A percentile compares a stretch with the other conserved stretches of the same genome.
These are phyloP conservation scores for Luidia sarsii DNA, from an alignment of 53 echinoderm and acorn worm genomes.

Conservation along the genomic window DNA sequence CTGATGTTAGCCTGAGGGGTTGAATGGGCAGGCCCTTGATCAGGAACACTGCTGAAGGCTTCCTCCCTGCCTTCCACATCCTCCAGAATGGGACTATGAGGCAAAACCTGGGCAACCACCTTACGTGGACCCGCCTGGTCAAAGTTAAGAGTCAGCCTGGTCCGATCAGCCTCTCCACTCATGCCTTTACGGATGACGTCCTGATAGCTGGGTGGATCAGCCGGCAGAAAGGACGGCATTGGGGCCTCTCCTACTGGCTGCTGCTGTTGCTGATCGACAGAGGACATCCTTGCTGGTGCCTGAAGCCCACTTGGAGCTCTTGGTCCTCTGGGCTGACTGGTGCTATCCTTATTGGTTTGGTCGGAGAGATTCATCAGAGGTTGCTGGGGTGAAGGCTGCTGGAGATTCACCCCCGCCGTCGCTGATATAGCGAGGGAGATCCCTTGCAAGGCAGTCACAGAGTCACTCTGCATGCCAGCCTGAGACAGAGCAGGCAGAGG, in stretches of 20 bases:
- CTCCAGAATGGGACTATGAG: conserved; percentile 77
- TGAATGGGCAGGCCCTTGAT: background rate
- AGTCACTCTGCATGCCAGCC: background rate
- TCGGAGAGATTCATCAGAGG: background rate
- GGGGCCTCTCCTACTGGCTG: conserved; percentile 13
- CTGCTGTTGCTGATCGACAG: no score
- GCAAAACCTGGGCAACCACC: conserved; percentile 60
- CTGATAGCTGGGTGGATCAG: conserved; percentile 89
- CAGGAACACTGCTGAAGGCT: background rate
- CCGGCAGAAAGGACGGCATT: conserved; percentile 51
- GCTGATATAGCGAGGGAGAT: conserved; percentile 13
- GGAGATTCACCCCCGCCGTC: background rate
- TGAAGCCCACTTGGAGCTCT: conserved; percentile 4
- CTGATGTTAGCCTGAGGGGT: background rate
- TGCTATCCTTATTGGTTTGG: background rate
- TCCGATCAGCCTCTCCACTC: conserved; percentile 52
- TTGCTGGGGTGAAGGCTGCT: background rate
- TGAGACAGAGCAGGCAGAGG: conserved; percentile 5
- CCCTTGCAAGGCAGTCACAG: conserved; percentile 34
- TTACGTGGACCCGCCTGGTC: conserved; percentile 61
- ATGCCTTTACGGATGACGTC: conserved; percentile 77
- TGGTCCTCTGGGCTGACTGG: conserved; percentile 9
- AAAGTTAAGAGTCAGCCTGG: conserved; percentile 76
- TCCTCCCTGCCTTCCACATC: conserved; percentile 37
- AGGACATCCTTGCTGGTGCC: background rate